Conservation (phyloP, 2,797 vertebrate species). For the Eidolon dupreanum region DNA sequence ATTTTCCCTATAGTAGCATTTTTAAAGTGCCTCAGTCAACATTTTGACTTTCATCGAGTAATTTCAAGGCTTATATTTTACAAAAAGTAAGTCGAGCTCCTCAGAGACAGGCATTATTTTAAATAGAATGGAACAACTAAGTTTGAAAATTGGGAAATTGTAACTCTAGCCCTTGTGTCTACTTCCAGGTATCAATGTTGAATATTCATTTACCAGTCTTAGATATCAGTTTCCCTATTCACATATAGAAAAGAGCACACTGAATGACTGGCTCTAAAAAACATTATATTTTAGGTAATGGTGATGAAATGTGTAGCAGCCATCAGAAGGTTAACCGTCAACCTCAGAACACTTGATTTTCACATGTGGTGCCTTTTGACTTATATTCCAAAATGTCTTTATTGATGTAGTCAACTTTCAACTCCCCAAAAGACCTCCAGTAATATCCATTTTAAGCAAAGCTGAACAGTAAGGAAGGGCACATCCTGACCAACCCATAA, state of each 20-base stretch:
- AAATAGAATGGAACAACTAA: neutral
- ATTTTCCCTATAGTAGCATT: neutral
- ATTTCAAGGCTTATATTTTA: neutral
- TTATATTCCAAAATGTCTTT: neutral
- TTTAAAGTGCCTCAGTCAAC: neutral
- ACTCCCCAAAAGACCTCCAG: neutral
- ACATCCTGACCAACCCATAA: neutral
- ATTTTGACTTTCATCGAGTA: neutral
- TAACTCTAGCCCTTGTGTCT: neutral
- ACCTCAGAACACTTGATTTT: neutral
- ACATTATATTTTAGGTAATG: neutral
- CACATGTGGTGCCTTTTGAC: neutral
- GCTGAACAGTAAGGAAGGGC: neutral
- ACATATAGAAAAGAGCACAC: neutral
- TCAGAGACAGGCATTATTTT: neutral
- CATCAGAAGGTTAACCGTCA: neutral
- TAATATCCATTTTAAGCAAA: neutral
- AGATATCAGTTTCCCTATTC: neutral
- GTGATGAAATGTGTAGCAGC: neutral
- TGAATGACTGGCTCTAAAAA: neutral
- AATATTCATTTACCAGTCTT: neutral
- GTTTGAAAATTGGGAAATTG: neutral
- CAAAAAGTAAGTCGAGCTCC: neutral
- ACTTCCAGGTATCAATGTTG: neutral
- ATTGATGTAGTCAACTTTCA: neutral